Evolutionary conservation across 2,888 invertebrate species (phyloP).

Genomic region (Oligia fasciuncula): DNA sequence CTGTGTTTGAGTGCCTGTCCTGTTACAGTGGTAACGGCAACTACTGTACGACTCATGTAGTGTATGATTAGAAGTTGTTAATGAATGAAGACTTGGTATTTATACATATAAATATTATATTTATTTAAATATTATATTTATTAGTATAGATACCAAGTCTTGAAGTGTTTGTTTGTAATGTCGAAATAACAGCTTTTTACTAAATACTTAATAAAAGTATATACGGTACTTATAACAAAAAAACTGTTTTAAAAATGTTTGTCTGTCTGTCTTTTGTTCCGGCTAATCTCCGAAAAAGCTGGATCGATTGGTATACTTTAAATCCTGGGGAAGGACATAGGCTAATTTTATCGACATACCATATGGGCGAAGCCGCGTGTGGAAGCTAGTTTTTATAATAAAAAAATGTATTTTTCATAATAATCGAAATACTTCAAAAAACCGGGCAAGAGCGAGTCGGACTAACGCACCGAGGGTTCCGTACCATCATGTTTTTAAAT

Average conservation of each 20-base stretch:
- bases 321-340: too few species aligned
- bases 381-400: too few species aligned
- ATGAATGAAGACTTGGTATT: not conserved
- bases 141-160: too few species aligned
- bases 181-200: not conserved
- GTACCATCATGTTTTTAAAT: too few species aligned
- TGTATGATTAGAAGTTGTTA: not conserved
- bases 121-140: too few species aligned
- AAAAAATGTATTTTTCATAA: not conserved
- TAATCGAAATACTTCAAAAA: not conserved
- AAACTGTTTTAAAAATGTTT: too few species aligned
- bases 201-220: not conserved
- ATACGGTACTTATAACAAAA: too few species aligned
- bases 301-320: too few species aligned
- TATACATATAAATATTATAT: not conserved
- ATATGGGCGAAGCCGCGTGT: too few species aligned
- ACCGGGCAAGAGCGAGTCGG: too few species aligned
- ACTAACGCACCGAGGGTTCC: too few species aligned
- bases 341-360: too few species aligned
- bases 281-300: not conserved
- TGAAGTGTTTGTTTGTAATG: not conserved
- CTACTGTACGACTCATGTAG: slow-evolving; percentile 1
- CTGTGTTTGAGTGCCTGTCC: slow-evolving; percentile 30
- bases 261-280: not conserved
- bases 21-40: not conserved